Conservation (phyloP, 2,888 invertebrate genomes). For the Steinernema hermaphroditum region DNA sequence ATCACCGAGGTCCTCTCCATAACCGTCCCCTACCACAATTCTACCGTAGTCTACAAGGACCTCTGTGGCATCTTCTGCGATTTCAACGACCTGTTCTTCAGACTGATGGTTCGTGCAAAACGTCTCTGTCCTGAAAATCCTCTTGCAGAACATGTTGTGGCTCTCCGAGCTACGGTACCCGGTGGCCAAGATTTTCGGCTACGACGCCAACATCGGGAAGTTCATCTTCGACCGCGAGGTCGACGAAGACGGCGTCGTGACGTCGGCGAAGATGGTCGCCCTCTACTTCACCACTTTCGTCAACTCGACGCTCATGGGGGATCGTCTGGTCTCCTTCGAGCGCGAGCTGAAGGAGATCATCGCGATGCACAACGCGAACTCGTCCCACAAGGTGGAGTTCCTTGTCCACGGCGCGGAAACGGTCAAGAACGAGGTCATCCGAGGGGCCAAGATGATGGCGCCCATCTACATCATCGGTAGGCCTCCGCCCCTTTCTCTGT, state of each 20-base stretch:
- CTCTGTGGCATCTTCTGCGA: slow-evolving; percentile 9
- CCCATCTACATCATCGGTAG: slow-evolving; percentile 10
- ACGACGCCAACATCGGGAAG: slow-evolving; percentile 24
- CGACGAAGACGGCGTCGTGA: slow-evolving; percentile 22
- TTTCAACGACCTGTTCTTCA: slow-evolving; percentile 19
- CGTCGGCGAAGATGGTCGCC: slow-evolving; percentile 19
- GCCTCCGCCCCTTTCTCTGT: too few relatives aligned
- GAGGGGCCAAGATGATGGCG: slow-evolving; percentile 7
- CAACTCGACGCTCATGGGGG: slow-evolving; percentile 11
- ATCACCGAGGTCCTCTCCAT: slow-evolving; percentile 15
- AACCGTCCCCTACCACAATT: slow-evolving; percentile 3
- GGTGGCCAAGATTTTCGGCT: slow-evolving; percentile 11
- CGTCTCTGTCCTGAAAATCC: too few relatives aligned
- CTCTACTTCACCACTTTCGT: slow-evolving; percentile 16
- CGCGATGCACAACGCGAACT: slow-evolving; percentile 5
- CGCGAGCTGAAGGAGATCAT: slow-evolving; percentile 12
- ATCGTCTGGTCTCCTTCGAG: slow-evolving; percentile 1
- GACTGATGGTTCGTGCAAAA: neutral
- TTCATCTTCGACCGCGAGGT: slow-evolving; percentile 24
- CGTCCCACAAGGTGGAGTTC: slow-evolving; percentile 49
- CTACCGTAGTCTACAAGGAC: neutral
- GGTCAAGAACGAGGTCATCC: slow-evolving; percentile 19
- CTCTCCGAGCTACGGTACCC: neutral
- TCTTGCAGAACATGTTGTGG: slow-evolving; percentile 3
- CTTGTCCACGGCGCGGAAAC: slow-evolving; percentile 43